Evolutionary conservation across 2,113 vertebrate genomes (phyloP).

Genomic region (Ifrita kowaldi): DNA sequence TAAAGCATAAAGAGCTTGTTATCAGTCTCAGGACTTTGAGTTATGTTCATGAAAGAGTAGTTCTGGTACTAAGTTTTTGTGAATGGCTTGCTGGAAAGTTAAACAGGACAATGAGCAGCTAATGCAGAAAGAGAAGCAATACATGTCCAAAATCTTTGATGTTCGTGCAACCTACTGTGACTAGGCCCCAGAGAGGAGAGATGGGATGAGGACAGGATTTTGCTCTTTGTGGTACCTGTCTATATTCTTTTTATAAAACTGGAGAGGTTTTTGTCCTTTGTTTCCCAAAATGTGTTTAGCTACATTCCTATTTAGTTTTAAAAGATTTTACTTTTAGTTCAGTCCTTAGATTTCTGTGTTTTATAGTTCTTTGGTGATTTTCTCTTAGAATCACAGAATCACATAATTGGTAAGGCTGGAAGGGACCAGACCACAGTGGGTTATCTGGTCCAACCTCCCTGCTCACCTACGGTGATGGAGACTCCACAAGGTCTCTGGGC

Average conservation of each 20-base stretch:
- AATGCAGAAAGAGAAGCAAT: not conserved
- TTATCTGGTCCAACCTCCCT: not conserved
- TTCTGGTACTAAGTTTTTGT: not conserved
- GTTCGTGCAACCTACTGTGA: not conserved
- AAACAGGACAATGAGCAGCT: not conserved
- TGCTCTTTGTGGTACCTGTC: not conserved
- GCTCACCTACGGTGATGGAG: not conserved
- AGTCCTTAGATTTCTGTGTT: not conserved
- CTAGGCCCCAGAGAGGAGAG: not conserved
- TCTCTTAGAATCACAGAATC: not conserved
- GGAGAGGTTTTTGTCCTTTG: rapidly evolving
- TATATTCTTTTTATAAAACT: not conserved
- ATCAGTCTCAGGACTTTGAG: not conserved
- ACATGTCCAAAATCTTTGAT: not conserved
- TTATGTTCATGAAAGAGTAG: not conserved
- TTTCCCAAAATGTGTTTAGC: not conserved
- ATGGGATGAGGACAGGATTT: not conserved
- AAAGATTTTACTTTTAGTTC: not conserved
- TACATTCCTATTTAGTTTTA: not conserved
- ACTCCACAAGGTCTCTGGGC: not conserved
- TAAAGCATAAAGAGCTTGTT: not conserved
- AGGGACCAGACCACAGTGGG: not conserved
- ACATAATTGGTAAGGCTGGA: not conserved
- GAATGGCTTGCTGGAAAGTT: not conserved
- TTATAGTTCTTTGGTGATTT: not conserved